Evolutionary conservation across 1,140 invertebrate species (phyloP), one percentile per base, ranked within the genome.

Genomic region (Palaemon carinicauda): DNA sequence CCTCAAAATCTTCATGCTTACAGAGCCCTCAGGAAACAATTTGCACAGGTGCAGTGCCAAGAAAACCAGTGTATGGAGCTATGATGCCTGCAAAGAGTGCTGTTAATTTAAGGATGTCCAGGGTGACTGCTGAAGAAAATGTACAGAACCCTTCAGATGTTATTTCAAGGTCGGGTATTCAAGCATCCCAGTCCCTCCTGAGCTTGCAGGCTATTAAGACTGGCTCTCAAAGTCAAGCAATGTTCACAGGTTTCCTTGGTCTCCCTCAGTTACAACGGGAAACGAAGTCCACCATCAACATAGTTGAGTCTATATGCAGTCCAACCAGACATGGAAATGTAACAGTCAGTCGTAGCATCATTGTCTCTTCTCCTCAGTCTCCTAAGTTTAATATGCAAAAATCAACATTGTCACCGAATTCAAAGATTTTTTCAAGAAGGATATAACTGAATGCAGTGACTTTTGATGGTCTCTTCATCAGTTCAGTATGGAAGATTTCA

Each of bases 381-480:
- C 82, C 82, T 15, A 75, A 84, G 21, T 56, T 84, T 19, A 84
- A 84, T 50, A 84, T 84, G 82, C 82, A 84, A 31, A 84, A 84
- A 50, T 84, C 82, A 56, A 84, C 82, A 9, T 65, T 84, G 31
- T 84, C 82, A 2, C 82, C 82, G 21, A 84, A 77, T 51, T 84
- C 82, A 15, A 84, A 84, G 50, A 84, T 84, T 77, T 84, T 84
- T 75, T 84, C 82, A 56, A 84, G 82, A 52, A 56, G 82, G 33
- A 84, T 84, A 56, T 84, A 77, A 77, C n/a, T n/a, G n/a, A n/a
- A n/a, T n/a, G n/a, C n/a, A n/a, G n/a, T n/a, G n/a, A n/a, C n/a
- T n/a, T 52, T 0, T 21, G 29, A 27, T 4, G 41, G 41, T 41
- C 3, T 41, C 5, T 12, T 41, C 41, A 9, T 41, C 41, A 41